A percentile compares a stretch with the other conserved stretches of the same genome.
phyloP scores from a whole-genome alignment of 2,113 vertebrate species.

The Mormyrus lacerda region DNA sequence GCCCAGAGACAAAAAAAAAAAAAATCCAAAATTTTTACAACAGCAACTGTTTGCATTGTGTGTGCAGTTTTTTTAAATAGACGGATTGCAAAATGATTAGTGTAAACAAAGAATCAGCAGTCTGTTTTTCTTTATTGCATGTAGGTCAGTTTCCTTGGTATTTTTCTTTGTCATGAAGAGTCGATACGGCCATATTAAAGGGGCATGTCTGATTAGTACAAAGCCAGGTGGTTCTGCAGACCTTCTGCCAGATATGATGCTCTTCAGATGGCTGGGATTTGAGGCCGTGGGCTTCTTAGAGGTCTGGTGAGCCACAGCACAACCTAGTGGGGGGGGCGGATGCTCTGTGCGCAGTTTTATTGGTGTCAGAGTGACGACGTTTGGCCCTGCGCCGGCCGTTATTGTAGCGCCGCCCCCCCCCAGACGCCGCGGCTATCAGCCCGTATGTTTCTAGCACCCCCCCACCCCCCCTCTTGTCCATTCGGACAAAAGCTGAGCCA shows the following conservation, averaged over 20 bases:
- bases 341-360: conserved; percentile 30
- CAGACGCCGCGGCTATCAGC: not conserved
- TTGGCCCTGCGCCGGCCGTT: conserved; percentile 4
- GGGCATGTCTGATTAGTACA: not conserved
- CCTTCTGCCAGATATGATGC: conserved; percentile 34
- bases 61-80: not conserved
- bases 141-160: not conserved
- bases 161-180: not conserved
- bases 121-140: not conserved
- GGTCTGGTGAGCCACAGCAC: conserved; percentile 25
- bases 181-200: not conserved
- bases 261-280: conserved; percentile 31
- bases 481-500: too few relatives aligned
- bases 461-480: too few relatives aligned
- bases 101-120: not conserved
- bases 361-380: conserved; percentile 17
- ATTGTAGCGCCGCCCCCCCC: not conserved
- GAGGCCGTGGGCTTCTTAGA: conserved; percentile 26
- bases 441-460: not conserved
- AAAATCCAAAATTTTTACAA: not conserved
- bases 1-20: not conserved
- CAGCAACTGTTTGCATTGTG: not conserved
- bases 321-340: not conserved
- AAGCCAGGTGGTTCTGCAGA: conserved; percentile 19
- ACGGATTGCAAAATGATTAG: not conserved